Evolutionary conservation across 1,140 invertebrate species (phyloP), one percentile per base, ranked within the genome.

Genomic region (Drusus annulatus): DNA sequence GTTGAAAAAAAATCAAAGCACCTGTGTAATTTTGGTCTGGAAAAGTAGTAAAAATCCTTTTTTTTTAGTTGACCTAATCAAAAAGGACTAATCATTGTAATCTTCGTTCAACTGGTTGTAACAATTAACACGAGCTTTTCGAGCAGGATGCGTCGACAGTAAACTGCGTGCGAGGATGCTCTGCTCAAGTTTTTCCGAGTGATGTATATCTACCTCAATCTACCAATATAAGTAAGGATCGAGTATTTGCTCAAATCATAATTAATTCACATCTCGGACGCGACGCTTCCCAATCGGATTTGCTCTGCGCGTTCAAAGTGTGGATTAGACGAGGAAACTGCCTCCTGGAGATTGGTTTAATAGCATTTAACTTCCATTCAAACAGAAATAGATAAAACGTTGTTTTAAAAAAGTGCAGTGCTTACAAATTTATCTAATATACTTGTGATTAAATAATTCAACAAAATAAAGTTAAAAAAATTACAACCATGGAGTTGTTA

Each of bases 221-320:
- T 13, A 45, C 36, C 36, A 2, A 80, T 83, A 83, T 83, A 83
- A 83, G 81, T 83, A 76, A 78, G 63, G 58, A 78, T 68, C 51
- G 50, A 51, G 50, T 83, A 79, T 83, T 83, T 83, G 76, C 81
- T 75, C 81, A 80, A 83, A 60, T 63, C 81, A 83, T 69, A 83
- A 80, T 79, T 80, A 79, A 80, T 79, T 78, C 17, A 60, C 31
- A 51, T 56, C 76, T 78, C 54, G 75, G 23, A 45, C 81, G 79
- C 71, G 73, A 45, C 62, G 68, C 76, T 68, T 17, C 62, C 62
- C 25, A 65, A 45, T 17, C 3, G 62, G 45, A 21, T 25, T n/a
- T 62, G 45, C 68, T 8, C 52, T 71, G 28, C 36, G 62, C 62
- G 50, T 71, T 31, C n/a, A 51, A 31, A 51, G 17, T 45, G 21